Conservation (phyloP, 2,113 vertebrate species). For the Podocnemis expansa region DNA sequence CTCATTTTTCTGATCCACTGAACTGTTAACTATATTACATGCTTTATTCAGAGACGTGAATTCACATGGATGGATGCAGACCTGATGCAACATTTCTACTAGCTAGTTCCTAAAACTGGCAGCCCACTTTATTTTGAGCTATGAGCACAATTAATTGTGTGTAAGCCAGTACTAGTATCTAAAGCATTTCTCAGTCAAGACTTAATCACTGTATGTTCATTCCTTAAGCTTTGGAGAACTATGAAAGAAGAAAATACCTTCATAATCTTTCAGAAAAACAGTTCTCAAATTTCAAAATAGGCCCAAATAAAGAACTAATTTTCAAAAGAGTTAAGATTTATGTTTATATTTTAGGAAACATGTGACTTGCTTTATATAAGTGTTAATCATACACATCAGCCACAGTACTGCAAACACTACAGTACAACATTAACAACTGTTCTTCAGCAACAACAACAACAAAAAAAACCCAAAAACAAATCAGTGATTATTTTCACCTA, state of each 20-base stretch:
- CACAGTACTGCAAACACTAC: neutral
- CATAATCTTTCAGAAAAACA: conserved; percentile 25
- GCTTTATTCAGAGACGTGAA: conserved; percentile 82
- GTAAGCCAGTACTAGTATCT: conserved; percentile 25
- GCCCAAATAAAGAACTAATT: conserved; percentile 6
- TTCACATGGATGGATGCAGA: conserved; percentile 80
- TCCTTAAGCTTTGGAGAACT: conserved; percentile 37
- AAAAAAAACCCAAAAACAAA: too few relatives aligned
- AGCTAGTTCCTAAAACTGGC: conserved; percentile 78
- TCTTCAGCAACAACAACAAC: neutral
- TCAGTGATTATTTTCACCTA: neutral
- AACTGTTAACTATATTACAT: conserved; percentile 81
- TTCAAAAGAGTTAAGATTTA: conserved; percentile 43
- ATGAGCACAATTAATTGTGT: neutral
- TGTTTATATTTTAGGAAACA: conserved; percentile 45
- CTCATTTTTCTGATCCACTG: conserved; percentile 82
- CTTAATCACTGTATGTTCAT: conserved; percentile 50
- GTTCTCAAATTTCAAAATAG: conserved; percentile 15
- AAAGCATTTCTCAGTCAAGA: conserved; percentile 43
- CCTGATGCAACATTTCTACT: conserved; percentile 67
- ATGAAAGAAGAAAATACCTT: conserved; percentile 28
- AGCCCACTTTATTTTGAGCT: neutral
- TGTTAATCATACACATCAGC: neutral
- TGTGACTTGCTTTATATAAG: conserved; percentile 16
- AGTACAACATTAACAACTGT: neutral